Conservation (phyloP, 1,140 invertebrate genomes). For the Diachasmimorpha longicaudata region DNA sequence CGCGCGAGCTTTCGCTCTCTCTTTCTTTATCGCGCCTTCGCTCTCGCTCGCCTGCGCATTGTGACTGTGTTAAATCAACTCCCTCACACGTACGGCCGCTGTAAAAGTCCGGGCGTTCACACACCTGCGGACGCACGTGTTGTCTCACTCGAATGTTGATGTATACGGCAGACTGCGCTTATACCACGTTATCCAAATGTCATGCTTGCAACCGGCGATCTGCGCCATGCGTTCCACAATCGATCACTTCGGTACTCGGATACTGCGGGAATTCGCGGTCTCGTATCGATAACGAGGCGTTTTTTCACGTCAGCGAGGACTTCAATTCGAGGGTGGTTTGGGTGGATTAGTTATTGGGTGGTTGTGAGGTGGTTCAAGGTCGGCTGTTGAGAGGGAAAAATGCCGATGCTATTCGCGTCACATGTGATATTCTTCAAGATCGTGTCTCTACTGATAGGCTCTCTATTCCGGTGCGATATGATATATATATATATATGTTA, state of each 20-base stretch:
- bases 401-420: no score
- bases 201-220: constrained; percentile 35
- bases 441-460: no score
- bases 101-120: background rate
- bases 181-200: constrained; percentile 43
- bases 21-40: background rate
- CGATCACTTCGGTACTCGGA: constrained; percentile 35
- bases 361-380: no score
- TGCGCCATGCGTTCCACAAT: constrained; percentile 38
- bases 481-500: no score
- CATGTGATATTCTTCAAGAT: no score
- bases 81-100: background rate
- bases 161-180: constrained; percentile 32
- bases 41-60: background rate
- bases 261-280: background rate
- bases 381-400: no score
- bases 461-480: no score
- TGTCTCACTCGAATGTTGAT: background rate
- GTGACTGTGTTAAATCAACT: background rate
- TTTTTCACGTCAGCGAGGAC: background rate
- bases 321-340: background rate
- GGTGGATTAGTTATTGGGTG: no score
- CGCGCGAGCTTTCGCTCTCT: background rate
- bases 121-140: constrained; percentile 28
- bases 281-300: constrained; percentile 17